Evolutionary conservation across 2,888 invertebrate genomes (phyloP).

Genomic region (Penaeus monodon): DNA sequence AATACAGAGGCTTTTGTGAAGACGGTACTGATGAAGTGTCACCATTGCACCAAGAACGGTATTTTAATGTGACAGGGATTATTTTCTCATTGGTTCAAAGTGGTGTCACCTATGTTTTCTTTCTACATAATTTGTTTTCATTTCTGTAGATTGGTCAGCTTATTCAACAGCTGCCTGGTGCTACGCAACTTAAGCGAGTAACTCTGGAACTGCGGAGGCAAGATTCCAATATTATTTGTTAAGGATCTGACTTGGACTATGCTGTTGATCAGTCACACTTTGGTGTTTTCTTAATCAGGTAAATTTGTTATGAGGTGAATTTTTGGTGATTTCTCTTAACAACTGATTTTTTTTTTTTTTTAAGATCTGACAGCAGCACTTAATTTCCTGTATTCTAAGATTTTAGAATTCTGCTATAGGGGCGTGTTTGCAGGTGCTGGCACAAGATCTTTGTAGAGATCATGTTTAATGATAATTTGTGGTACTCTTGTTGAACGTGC

Average conservation of each 20-base stretch:
- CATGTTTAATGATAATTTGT: slow-evolving; percentile 95
- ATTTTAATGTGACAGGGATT: too few species aligned
- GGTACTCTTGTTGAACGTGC: slow-evolving; percentile 80
- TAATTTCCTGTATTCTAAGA: neutral
- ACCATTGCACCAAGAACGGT: too few species aligned
- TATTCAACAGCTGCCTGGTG: slow-evolving; percentile 82
- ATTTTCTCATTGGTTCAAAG: too few species aligned
- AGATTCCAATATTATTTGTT: slow-evolving; percentile 90
- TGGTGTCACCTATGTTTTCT: too few species aligned
- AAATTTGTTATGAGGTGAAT: slow-evolving; percentile 70
- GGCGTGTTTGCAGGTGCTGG: slow-evolving; percentile 95
- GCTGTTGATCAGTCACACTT: slow-evolving; percentile 88
- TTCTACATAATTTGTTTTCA: neutral
- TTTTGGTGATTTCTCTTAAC: slow-evolving; percentile 68
- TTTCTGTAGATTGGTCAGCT: slow-evolving; percentile 82
- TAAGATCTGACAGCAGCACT: neutral
- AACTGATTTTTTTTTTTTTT: neutral
- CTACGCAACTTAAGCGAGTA: slow-evolving; percentile 85
- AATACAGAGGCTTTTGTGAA: too few species aligned
- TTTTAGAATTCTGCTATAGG: slow-evolving; percentile 70
- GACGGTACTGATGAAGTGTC: too few species aligned
- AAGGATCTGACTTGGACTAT: slow-evolving; percentile 83
- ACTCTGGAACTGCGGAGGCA: slow-evolving; percentile 94
- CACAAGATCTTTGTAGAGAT: slow-evolving; percentile 86
- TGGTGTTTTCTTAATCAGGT: slow-evolving; percentile 91